Base-by-base conservation (phyloP, 1,140 invertebrate genomes). In the Sogatella furcifera region DNA sequence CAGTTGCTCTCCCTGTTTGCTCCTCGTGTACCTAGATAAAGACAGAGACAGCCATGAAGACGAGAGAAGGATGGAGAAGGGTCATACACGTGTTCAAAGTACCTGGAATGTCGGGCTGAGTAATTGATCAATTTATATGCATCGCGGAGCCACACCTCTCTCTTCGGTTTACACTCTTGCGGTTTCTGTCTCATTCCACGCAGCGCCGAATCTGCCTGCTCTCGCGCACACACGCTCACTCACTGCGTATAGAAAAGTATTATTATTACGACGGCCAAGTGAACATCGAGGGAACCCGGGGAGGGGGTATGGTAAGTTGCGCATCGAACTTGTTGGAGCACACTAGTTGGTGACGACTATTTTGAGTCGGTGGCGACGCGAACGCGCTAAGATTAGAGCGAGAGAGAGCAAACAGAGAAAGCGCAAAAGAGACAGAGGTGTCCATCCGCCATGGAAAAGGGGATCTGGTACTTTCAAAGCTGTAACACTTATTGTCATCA, bases 81-180 rank as follows among this genome's bases (percentile, higher is more conserved):
- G 46, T 49, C 46, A 49, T 49, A 49, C 46, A 49, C 46, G 46
- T 49, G 46, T 49, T 49, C 46, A 49, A 49, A 22, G 46, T 49
- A 49, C 46, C 46, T 49, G 46, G 46, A 49, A 49, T 49, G 46
- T 49, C 46, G 46, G 34, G 46, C 46, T 22, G 46, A 49, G 21
- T 49, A 49, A 49, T 49, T 49, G 46, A 49, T 49, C 46, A 49
- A 49, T 49, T 49, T 49, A 49, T 49, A 49, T 49, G 46, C 46
- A 49, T 49, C 46, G 21, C 15, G 46, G 46, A 19, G 46, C 46
- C 46, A 49, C 46, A 49, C 46, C 46, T 49, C 34, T 49, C 46
- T 49, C 46, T 49, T 38, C 34, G 34, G 34, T 38, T 38, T 38
- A 38, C 34, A 38, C 34, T 38, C 34, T 38, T 38, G 34, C 34